These are phyloP conservation scores for Macaria notata DNA, from an alignment of 2,888 invertebrate species.

Conservation along the genomic window DNA sequence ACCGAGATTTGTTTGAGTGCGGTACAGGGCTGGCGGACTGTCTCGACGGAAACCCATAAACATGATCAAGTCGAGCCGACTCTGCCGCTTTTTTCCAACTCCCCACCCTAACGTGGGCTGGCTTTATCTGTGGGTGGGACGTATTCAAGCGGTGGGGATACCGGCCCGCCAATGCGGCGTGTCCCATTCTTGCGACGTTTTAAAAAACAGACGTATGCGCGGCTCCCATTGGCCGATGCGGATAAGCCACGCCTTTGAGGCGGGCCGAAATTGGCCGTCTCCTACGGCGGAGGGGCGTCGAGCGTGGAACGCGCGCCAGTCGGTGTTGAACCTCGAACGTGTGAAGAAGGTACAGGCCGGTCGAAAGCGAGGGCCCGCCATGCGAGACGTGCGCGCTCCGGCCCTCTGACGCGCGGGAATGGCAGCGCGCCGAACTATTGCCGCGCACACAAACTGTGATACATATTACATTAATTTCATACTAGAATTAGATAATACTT, in stretches of 20 bases:
- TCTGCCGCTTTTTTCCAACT: slow-evolving; percentile 75
- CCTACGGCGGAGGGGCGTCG: slow-evolving; percentile 77
- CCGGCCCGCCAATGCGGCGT: slow-evolving; percentile 53
- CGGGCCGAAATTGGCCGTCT: slow-evolving; percentile 63
- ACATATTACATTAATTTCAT: slow-evolving; percentile 64
- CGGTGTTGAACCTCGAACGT: slow-evolving; percentile 72
- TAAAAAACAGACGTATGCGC: slow-evolving; percentile 67
- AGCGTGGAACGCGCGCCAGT: slow-evolving; percentile 77
- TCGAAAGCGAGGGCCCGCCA: slow-evolving; percentile 59
- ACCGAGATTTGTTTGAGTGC: slow-evolving; percentile 79
- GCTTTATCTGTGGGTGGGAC: slow-evolving; percentile 46
- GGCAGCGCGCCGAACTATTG: slow-evolving; percentile 76
- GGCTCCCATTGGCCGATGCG: slow-evolving; percentile 56
- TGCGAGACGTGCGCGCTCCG: slow-evolving; percentile 72
- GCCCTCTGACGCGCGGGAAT: slow-evolving; percentile 72
- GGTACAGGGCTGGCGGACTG: slow-evolving; percentile 71
- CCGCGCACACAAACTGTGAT: slow-evolving; percentile 77
- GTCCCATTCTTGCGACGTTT: slow-evolving; percentile 43
- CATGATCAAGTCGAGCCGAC: slow-evolving; percentile 73
- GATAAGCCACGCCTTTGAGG: slow-evolving; percentile 59
- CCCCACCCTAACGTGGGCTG: slow-evolving; percentile 66
- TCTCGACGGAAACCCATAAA: slow-evolving; percentile 80
- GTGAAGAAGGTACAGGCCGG: slow-evolving; percentile 68
- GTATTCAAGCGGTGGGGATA: slow-evolving; percentile 52
- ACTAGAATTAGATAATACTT: slow-evolving; percentile 55